Evolutionary conservation across 2,888 invertebrate genomes (phyloP).

Genomic region (Heliconius aoede): DNA sequence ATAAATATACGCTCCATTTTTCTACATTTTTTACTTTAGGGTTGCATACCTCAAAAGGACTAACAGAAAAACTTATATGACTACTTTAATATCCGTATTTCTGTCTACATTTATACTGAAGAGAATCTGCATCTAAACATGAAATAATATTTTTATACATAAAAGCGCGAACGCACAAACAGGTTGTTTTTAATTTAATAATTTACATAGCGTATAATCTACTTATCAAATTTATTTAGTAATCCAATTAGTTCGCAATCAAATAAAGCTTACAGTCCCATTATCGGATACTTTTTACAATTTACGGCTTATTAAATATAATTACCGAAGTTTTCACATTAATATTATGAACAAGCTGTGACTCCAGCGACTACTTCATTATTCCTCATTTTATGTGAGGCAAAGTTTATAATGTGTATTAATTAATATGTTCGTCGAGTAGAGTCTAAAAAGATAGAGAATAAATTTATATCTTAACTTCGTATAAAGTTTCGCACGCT

Average conservation of each 20-base stretch:
- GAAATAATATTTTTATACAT: no score
- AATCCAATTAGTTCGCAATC: conserved; percentile 9
- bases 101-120: no score
- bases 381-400: conserved; percentile 22
- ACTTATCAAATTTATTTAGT: not conserved
- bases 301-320: conserved; percentile 26
- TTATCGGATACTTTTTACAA: conserved; percentile 21
- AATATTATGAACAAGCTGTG: conserved; percentile 32
- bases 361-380: conserved; percentile 28
- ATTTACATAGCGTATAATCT: not conserved
- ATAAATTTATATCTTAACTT: conserved; percentile 12
- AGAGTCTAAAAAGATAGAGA: not conserved
- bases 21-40: no score
- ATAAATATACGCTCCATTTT: no score
- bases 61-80: no score
- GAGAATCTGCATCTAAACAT: no score
- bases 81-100: no score
- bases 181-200: no score
- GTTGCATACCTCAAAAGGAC: no score
- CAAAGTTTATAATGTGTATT: conserved; percentile 21
- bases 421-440: conserved; percentile 7
- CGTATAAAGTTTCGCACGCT: not conserved
- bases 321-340: conserved; percentile 27
- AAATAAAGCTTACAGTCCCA: conserved; percentile 5
- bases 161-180: no score